Evolutionary conservation across 1,140 invertebrate genomes (phyloP), one percentile per base, ranked within the genome.

Genomic region (Habropoda laboriosa): DNA sequence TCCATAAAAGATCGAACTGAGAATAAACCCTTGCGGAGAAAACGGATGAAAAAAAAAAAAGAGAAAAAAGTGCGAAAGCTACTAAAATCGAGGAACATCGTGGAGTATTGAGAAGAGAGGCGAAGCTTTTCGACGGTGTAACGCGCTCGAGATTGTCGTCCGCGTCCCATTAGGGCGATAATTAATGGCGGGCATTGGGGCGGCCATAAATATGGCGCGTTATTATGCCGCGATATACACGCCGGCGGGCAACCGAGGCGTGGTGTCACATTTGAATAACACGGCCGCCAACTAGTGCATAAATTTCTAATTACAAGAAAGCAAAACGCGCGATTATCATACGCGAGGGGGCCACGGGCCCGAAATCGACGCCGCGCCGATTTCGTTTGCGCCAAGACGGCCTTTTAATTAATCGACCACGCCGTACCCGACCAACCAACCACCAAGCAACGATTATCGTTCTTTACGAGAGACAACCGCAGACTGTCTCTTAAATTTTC

Each of bases 221-320:
- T 87, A 82, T 88, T 87, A 87, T 64, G 77, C 67, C 81, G 84
- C 71, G 80, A 87, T 87, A n/a, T n/a, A 88, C 79, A 86, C 83
- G 79, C 74, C 45, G 76, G n/a, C 64, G 32, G 82, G 78, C 71
- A 47, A 13, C n/a, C 77, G 35, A 32, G 66, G 86, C 89, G 78
- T 87, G 89, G 81, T 91, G 90, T 92, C 91, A 91, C 91, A 92
- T 92, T 92, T 92, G 91, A 92, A 92, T 92, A 92, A 92, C 91
- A 92, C 71, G 89, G 63, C 86, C 81, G 82, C 83, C 64, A 91
- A 91, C 89, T 91, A 92, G 90, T 92, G 90, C 91, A 92, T 92
- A 92, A 91, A 92, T 92, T 92, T 92, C 87, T 92, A 92, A 92
- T 92, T 92, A 92, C 91, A 92, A 92, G 91, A 86, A 89, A 87